Base-by-base conservation (phyloP, 2,797 vertebrate species). In the Antennarius maculatus region DNA sequence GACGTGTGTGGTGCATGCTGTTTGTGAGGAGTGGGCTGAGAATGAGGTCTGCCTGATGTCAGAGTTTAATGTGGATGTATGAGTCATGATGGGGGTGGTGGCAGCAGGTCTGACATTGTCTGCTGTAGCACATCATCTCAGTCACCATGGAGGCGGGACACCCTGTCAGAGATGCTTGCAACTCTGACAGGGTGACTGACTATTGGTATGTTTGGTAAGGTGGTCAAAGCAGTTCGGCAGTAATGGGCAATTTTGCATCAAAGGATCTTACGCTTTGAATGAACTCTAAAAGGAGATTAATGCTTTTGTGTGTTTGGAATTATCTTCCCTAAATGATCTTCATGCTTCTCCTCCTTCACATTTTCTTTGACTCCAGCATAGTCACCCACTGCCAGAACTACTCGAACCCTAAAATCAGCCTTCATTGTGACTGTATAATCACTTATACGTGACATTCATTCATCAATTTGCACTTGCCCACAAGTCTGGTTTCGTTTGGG, bases 91-190 rank as follows among this genome's bases (percentile, higher is more conserved):
- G 64, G 54, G 49, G 70, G 69, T n/a, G 66, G 58, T 13, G 76
- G 68, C 27, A 48, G 62, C 43, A 42, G n/a, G 23, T 58, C 46
- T 13, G 48, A 77, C 71, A 65, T 79, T 46, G 45, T 76, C 69
- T 71, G 69, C 74, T n/a, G 15, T 55, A 87, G 69, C 89, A 90
- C 86, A 89, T 85, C 76, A 79, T 86, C 88, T 86, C 56, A 17
- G 64, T 48, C 55, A 64, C 49, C 68, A n/a, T 56, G 70, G 71
- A 59, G 69, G 55, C 23, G 68, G 42, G 17, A 11, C 18, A 11
- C 43, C 12, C 58, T 47, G 41, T 29, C 37, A 39, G 66, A 61
- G 59, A 55, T 61, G 80, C 23, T 68, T 65, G 77, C 42, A 51
- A 31, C n/a, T n/a, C n/a, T n/a, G n/a, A n/a, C n/a, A n/a, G 62